phyloP scores from a whole-genome alignment of 35 echinoderm and acorn worm genomes.

The Apostichopus parvimensis region DNA sequence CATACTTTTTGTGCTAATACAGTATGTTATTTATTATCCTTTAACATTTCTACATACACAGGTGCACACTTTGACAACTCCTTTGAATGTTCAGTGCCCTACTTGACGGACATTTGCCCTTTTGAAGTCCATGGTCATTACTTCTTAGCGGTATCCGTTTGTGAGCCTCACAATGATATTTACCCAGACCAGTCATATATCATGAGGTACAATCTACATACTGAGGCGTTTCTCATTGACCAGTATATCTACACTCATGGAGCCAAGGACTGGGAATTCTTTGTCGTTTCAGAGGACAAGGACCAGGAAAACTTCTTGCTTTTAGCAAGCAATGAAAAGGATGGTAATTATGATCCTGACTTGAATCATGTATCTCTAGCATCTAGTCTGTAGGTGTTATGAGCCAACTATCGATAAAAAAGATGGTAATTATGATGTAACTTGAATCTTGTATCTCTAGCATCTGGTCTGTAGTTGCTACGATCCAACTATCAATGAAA shows the following conservation, averaged over 20 bases:
- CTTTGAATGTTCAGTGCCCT: not conserved
- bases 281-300: conserved; percentile 37
- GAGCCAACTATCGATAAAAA: too few species aligned
- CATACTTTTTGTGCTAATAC: too few species aligned
- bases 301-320: conserved; percentile 60
- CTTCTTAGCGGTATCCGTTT: conserved; percentile 27
- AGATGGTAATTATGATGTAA: too few species aligned
- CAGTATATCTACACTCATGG: conserved; percentile 62
- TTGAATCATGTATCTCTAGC: too few species aligned
- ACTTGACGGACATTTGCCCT: conserved; percentile 32
- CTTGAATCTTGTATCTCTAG: too few species aligned
- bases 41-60: not conserved
- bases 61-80: conserved; percentile 54
- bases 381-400: too few species aligned
- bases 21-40: too few species aligned
- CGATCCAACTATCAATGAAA: too few species aligned
- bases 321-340: conserved; percentile 34
- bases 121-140: conserved; percentile 51
- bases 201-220: conserved; percentile 33
- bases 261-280: conserved; percentile 60
- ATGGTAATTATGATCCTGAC: not conserved
- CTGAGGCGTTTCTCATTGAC: conserved; percentile 23
- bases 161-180: not conserved
- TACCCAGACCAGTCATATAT: conserved; percentile 48
- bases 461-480: too few species aligned